phyloP scores from a whole-genome alignment of 2,888 invertebrate species.

The Tryphoninae sp. region DNA sequence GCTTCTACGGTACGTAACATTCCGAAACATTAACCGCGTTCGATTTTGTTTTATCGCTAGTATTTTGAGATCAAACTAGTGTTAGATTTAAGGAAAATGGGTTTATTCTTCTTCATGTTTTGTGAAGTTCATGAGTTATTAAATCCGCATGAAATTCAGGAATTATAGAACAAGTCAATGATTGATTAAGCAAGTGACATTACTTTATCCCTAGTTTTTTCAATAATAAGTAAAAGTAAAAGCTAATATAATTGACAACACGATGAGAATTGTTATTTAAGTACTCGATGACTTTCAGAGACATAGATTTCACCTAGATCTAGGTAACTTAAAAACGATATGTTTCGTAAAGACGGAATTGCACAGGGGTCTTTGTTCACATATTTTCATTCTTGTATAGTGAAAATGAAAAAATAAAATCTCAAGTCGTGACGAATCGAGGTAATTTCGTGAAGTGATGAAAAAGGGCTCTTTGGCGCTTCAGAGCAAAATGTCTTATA shows the following conservation, averaged over 20 bases:
- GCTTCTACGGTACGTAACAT: not conserved
- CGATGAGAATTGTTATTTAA: no score
- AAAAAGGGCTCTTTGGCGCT: constrained; percentile 31
- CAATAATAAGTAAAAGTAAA: not conserved
- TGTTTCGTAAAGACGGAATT: not conserved
- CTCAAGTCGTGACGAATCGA: constrained; percentile 49
- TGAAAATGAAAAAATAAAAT: constrained; percentile 10
- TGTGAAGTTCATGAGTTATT: no score
- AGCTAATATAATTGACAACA: no score
- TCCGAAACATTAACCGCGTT: not conserved
- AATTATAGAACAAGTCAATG: no score
- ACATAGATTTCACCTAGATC: no score
- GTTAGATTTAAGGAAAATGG: no score
- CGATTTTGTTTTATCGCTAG: not conserved
- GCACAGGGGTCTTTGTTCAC: no score
- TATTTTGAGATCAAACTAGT: no score
- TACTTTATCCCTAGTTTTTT: not conserved
- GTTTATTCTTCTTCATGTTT: no score
- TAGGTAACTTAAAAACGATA: not conserved
- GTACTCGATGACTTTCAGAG: no score
- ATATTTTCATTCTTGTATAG: not conserved
- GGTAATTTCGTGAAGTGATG: constrained; percentile 41
- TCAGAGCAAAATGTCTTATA: constrained; percentile 19
- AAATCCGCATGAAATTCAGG: no score
- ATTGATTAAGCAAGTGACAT: no score